Evolutionary conservation across 2,888 invertebrate species (phyloP).

Genomic region (Bombyx huttoni): DNA sequence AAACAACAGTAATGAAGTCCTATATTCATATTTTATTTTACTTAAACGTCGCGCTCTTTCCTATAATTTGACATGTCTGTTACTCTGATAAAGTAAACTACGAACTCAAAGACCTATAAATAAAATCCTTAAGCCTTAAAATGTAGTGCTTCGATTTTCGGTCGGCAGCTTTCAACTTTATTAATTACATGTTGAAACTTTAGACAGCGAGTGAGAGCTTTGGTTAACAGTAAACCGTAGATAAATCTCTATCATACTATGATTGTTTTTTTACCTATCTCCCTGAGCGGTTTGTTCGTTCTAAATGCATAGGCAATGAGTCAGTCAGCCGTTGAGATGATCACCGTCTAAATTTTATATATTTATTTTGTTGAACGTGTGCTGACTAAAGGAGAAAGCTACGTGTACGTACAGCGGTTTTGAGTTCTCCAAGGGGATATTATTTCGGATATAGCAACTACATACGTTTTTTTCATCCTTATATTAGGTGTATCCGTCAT

Average conservation of each 20-base stretch:
- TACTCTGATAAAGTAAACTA: constrained; percentile 16
- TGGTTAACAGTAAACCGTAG: constrained; percentile 62
- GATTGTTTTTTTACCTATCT: constrained; percentile 54
- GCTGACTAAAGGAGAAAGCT: background rate
- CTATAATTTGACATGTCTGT: constrained; percentile 1
- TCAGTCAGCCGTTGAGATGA: constrained; percentile 43
- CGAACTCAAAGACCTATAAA: background rate
- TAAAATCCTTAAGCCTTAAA: background rate
- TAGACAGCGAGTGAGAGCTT: constrained; percentile 43
- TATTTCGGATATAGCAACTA: background rate
- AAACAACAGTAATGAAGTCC: too few species aligned
- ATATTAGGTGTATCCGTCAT: too few species aligned
- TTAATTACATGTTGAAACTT: constrained; percentile 61
- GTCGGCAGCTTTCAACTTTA: constrained; percentile 57
- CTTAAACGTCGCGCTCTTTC: constrained; percentile 7
- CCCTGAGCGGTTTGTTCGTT: constrained; percentile 53
- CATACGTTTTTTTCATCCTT: too few species aligned
- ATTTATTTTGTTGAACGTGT: background rate
- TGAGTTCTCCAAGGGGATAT: background rate
- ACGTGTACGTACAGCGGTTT: background rate
- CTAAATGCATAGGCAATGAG: constrained; percentile 66
- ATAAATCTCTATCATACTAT: constrained; percentile 53
- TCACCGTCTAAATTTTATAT: background rate
- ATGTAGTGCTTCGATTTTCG: constrained; percentile 18
- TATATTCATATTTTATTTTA: background rate